Evolutionary conservation across 2,797 vertebrate genomes (phyloP).

Genomic region (Sebastolobus altivelis): DNA sequence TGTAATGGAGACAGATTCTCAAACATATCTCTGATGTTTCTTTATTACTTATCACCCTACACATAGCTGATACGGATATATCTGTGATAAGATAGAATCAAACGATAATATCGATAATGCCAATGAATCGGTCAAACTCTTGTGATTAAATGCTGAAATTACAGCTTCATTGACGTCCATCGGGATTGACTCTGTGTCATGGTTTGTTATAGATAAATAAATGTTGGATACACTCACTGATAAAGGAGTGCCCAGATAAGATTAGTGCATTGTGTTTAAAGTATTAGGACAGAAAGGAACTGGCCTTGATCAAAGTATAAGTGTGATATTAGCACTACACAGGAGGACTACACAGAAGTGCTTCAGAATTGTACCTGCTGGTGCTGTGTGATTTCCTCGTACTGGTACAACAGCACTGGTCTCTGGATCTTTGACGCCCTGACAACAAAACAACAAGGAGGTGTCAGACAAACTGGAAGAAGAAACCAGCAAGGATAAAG

Average conservation of each 20-base stretch:
- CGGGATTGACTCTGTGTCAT: not conserved
- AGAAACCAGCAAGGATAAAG: not conserved
- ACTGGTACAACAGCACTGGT: constrained; percentile 51
- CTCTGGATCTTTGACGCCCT: constrained; percentile 50
- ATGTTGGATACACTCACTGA: not conserved
- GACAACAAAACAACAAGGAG: constrained; percentile 17
- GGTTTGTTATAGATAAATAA: not conserved
- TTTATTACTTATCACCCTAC: not conserved
- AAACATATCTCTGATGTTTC: not conserved
- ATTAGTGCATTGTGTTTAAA: not conserved
- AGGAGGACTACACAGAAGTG: not conserved
- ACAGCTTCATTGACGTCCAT: not conserved
- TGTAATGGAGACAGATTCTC: not conserved
- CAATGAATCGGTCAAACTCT: not conserved
- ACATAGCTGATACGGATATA: not conserved
- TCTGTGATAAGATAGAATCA: not conserved
- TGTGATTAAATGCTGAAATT: not conserved
- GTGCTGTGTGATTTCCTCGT: constrained; percentile 24
- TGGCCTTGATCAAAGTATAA: not conserved
- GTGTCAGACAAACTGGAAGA: not conserved
- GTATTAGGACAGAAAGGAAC: not conserved
- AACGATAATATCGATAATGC: not conserved
- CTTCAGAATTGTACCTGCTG: constrained; percentile 53
- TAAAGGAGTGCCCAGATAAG: not conserved
- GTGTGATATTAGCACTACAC: not conserved